Evolutionary conservation across 1,140 invertebrate genomes (phyloP).

Genomic region (Palaemon carinicauda): DNA sequence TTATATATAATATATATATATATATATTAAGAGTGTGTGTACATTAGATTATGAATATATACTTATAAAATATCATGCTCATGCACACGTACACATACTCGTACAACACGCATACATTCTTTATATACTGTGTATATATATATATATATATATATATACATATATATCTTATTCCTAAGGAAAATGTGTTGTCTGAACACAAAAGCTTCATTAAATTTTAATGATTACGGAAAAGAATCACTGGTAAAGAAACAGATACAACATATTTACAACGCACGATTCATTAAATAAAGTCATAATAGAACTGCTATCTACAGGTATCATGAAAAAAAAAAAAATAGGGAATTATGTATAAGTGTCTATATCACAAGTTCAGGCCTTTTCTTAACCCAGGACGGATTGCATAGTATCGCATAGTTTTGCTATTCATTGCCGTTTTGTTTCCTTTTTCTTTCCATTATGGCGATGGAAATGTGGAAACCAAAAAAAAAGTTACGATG

Average conservation of each 20-base stretch:
- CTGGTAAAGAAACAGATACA: background rate
- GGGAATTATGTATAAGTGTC: background rate
- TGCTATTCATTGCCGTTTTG: no score
- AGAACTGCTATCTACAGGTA: slow-evolving; percentile 3
- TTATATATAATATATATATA: background rate
- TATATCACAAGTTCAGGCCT: background rate
- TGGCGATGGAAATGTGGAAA: no score
- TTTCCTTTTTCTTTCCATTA: no score
- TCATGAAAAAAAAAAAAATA: background rate
- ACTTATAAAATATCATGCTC: no score
- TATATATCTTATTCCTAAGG: background rate
- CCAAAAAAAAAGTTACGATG: no score
- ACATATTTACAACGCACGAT: background rate
- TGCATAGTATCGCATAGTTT: no score
- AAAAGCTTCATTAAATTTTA: background rate
- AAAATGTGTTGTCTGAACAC: background rate
- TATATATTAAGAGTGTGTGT: no score
- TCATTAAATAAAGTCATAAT: background rate
- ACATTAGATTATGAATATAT: no score
- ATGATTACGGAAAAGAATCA: background rate
- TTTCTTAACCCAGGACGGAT: no score
- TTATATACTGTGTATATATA: background rate
- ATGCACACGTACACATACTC: background rate
- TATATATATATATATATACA: background rate
- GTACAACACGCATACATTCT: background rate